Evolutionary conservation across 2,113 vertebrate genomes (phyloP), one percentile per base, ranked within the genome.

Genomic region (Heterocephalus glaber): DNA sequence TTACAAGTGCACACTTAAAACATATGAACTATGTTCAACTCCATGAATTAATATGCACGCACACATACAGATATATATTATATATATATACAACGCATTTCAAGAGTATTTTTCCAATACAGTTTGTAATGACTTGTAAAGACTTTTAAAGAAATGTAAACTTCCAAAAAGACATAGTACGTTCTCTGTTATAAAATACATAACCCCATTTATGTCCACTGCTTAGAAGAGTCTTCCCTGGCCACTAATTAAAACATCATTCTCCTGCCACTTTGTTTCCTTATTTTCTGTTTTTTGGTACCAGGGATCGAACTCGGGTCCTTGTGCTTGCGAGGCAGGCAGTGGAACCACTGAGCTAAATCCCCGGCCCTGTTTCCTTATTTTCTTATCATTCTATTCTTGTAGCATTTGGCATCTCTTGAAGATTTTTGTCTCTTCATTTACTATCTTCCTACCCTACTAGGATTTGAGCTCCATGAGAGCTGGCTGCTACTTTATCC

Each of bases 61-160:
- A 70, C 12, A 5, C 3, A 4, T 22, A 54, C 56, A 79, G 35
- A 81, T 5, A 56, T 38, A n/a, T 38, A 24, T n/a, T 52, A 52
- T 52, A 12, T 52, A 52, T 52, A 56, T 28, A 74, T 38, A 87
- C 44, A 1, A 80, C 2, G 24, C 7, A 44, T 56, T 68, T 70
- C 38, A 84, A 76, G n/a, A 52, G 87, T 72, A 30, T 68, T 89
- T 85, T 58, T 84, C 22, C 58, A 38, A 30, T 88, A 35, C 82
- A 41, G 84, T 61, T 65, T 95, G 89, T 83, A 74, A 89, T 89
- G 35, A 72, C 54, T 91, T 86, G 49, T 7, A 24, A 68, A 85
- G 60, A 33, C 35, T 65, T 85, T 65, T 66, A 6, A 95, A 87
- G 84, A 95, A 92, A 86, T 86, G 10, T 52, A 65, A 54, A 70